phyloP scores from a whole-genome alignment of 2,113 vertebrate genomes.

The Donacobius atricapilla region DNA sequence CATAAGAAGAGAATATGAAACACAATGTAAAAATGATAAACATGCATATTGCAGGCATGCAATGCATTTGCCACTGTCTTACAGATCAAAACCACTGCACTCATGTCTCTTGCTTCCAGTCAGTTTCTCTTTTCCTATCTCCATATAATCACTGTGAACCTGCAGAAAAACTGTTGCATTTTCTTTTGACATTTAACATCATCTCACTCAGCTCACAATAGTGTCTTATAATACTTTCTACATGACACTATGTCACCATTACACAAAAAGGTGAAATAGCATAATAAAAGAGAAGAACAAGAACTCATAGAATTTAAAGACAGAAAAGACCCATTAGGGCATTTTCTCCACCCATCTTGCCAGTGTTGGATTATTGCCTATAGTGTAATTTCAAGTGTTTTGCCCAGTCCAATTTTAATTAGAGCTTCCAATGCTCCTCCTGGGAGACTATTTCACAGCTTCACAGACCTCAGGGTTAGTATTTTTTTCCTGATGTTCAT shows the following conservation, averaged over 20 bases:
- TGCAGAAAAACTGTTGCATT: conserved; percentile 53
- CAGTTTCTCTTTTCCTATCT: conserved; percentile 33
- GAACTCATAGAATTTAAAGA: conserved; percentile 29
- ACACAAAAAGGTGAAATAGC: conserved; percentile 65
- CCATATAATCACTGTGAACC: conserved; percentile 33
- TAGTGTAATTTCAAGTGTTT: conserved; percentile 59
- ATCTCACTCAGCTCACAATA: conserved; percentile 39
- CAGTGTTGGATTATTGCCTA: conserved; percentile 29
- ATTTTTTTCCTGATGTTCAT: conserved; percentile 28
- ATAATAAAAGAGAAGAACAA: conserved; percentile 48
- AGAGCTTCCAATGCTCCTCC: conserved; percentile 37
- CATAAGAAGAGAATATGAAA: not conserved
- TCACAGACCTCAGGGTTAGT: conserved; percentile 46
- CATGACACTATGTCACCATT: conserved; percentile 51
- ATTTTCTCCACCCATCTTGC: conserved; percentile 17
- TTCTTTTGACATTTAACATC: conserved; percentile 69
- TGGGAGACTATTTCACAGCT: conserved; percentile 48
- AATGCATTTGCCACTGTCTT: not conserved
- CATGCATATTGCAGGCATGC: not conserved
- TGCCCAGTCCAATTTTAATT: conserved; percentile 60
- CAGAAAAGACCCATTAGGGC: conserved; percentile 35
- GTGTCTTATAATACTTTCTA: conserved; percentile 46
- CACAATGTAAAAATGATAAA: conserved; percentile 31
- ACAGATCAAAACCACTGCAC: not conserved
- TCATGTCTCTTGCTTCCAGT: not conserved